Base-by-base conservation (phyloP, 1,140 invertebrate species). In the Lasioglossum albipes region DNA sequence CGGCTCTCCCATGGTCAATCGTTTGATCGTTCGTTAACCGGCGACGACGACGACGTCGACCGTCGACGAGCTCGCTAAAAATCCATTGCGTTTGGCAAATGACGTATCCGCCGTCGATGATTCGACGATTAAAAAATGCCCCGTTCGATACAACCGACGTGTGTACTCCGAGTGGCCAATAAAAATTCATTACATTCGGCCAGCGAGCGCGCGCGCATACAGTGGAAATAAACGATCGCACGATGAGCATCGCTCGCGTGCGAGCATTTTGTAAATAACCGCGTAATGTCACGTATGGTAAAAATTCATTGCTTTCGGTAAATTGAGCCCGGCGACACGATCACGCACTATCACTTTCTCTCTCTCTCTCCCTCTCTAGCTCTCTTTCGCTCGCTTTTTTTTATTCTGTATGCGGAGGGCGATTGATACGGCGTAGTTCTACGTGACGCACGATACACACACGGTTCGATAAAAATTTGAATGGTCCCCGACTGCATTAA, bases 131-230 rank as follows among this genome's bases (percentile, higher is more conserved):
- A 64, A 66, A 49, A 68, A 61, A 61, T 27, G 18, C 52, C n/a
- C 13, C 65, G 16, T 54, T 45, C 72, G 13, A 18, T 45, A 3
- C 27, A 6, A 4, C 22, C 6, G 7, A 10, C 36, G 20, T 61
- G 10, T 45, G 41, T 66, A 57, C 27, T 18, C 42, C 57, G 62
- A 27, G 59, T 54, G 57, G 59, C 52, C 41, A 49, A 79, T 79
- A 71, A 82, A 79, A 79, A 79, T 82, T 82, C 75, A 82, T 82
- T 82, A 82, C 80, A 67, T 49, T 82, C 74, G 75, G 36, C 36
- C 3, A 36, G 36, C 36, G 36, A 3, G 36, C 36, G 36, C 36
- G 41, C 31, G 54, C 54, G 68, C 57, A 66, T 36, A 12, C 71
- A 7, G 9, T 7, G 49, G 27, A 20, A 73, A 79, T 61, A 31